phyloP scores from a whole-genome alignment of 2,888 invertebrate genomes.

The Drosophila formosana region DNA sequence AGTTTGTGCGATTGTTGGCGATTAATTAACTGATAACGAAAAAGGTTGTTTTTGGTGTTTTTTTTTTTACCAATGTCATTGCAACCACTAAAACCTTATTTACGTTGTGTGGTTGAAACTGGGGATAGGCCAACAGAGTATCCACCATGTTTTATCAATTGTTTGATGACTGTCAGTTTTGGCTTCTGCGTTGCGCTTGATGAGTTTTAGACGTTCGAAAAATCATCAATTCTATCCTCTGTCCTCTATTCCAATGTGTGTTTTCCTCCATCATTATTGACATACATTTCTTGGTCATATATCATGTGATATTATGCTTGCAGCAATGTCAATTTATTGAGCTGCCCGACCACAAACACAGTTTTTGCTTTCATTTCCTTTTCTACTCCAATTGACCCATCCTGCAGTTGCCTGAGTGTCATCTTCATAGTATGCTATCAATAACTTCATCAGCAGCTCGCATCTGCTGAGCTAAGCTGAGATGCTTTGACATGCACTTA shows the following conservation, averaged over 20 bases:
- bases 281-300: conserved; percentile 32
- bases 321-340: conserved; percentile 21
- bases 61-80: conserved; percentile 62
- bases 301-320: conserved; percentile 18
- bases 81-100: conserved; percentile 42
- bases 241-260: not conserved
- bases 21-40: conserved; percentile 76
- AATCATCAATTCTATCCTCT: conserved; percentile 2
- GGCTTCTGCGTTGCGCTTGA: conserved; percentile 49
- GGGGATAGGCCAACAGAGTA: conserved; percentile 21
- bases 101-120: conserved; percentile 1
- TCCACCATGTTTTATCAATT: conserved; percentile 71
- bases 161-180: conserved; percentile 34
- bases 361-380: conserved; percentile 39
- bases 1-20: conserved; percentile 61
- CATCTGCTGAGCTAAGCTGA: conserved; percentile 29
- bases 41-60: conserved; percentile 19
- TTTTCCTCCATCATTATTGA: conserved; percentile 17
- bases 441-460: conserved; percentile 61
- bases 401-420: conserved; percentile 9
- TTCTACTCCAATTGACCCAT: conserved; percentile 10
- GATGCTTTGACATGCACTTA: conserved; percentile 48
- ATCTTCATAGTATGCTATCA: conserved; percentile 46
- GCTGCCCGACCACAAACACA: conserved; percentile 18
- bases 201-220: conserved; percentile 36